These are phyloP conservation scores for Temnothorax ravouxi DNA, from an alignment of 2,888 invertebrate species.

Conservation along the genomic window DNA sequence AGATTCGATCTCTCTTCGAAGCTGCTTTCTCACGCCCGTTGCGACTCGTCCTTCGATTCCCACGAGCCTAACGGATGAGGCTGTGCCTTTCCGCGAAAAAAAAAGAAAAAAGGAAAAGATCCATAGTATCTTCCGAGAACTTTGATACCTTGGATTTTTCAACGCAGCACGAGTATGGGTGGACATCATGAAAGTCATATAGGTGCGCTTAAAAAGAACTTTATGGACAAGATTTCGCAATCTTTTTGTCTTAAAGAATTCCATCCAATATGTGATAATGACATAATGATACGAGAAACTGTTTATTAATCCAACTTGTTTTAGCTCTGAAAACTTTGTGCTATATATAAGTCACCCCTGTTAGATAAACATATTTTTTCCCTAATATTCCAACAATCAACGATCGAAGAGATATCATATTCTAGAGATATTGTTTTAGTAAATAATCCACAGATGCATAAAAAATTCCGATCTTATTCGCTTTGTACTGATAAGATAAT, in stretches of 20 bases:
- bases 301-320: background rate
- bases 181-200: background rate
- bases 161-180: background rate
- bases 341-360: background rate
- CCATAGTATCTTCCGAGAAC: constrained; percentile 50
- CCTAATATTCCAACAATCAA: background rate
- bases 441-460: background rate
- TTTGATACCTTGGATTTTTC: constrained; percentile 52
- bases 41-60: constrained; percentile 74
- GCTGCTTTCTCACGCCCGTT: constrained; percentile 80
- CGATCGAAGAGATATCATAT: background rate
- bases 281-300: background rate
- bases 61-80: constrained; percentile 65
- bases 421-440: background rate
- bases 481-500: background rate
- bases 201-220: background rate
- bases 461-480: background rate
- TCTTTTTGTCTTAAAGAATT: background rate
- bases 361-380: background rate
- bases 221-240: background rate
- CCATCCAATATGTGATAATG: background rate
- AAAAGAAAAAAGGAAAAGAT: constrained; percentile 42
- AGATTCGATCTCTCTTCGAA: constrained; percentile 78
- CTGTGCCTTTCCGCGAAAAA: constrained; percentile 64
- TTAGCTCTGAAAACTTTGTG: background rate